Evolutionary conservation across 37 sponge, comb jelly and placozoan species (phyloP), one percentile per base, ranked within the genome.

Genomic region (Ephydatia muelleri): DNA sequence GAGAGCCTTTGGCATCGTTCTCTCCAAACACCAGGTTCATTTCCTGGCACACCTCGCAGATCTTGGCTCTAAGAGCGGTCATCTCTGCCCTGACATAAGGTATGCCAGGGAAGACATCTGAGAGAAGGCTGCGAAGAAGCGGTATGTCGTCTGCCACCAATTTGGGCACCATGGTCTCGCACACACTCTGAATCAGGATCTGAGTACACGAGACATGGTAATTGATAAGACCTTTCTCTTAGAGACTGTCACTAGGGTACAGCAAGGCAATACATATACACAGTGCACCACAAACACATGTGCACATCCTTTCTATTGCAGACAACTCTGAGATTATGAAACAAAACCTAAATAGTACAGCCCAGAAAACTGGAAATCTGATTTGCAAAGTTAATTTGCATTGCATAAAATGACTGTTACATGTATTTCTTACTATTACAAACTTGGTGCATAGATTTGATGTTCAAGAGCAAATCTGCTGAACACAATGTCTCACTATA

Each of bases 61-160:
- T 89, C 82, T 98, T 95, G 28, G 57, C 82, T 48, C 92, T 82
- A 65, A 98, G 91, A 8, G 37, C 79, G 5, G 71, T 76, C 96
- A 96, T 96, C 81, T 96, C 95, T 12, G 95, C 96, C 31, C 78
- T 76, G 2, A 34, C 84, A 33, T 94, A 96, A 74, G 76, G 64
- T 34, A 98, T 83, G 0, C 99, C 99, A 11, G 99, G 99, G 93
- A 98, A 98, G 3, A 98, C 99, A 82, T 98, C 99, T 0, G 95
- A 90, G 6, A 98, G 91, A 26, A 98, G 95, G 87, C 95, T 94
- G 88, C 91, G 82, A 43, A 98, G 85, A 21, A 98, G 90, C 19
- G 99, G 97, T 32, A 98, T 98, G 82, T 98, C 99, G 79, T 98
- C 99, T 31, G 99, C 96, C 57, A 98, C 97, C 49, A 98, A 85